These are phyloP conservation scores for Cherax quadricarinatus DNA, from an alignment of 1,140 invertebrate species.

Conservation along the genomic window DNA sequence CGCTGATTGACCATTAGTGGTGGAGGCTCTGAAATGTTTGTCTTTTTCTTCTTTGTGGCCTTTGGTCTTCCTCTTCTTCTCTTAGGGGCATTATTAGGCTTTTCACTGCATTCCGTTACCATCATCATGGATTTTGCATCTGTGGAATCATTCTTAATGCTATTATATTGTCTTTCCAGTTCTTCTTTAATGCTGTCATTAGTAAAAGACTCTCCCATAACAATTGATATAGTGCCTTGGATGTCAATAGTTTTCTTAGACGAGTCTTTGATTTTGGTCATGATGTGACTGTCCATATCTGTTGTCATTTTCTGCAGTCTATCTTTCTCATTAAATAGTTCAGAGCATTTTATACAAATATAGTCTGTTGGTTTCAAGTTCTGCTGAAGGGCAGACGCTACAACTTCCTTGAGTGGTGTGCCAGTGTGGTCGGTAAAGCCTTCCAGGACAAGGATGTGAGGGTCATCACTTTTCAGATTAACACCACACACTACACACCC, in stretches of 20 bases:
- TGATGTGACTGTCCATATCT: slow-evolving; percentile 50
- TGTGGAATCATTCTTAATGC: background rate
- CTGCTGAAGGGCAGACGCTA: slow-evolving; percentile 35
- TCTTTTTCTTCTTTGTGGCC: background rate
- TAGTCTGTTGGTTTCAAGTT: slow-evolving; percentile 26
- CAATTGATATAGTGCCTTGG: slow-evolving; percentile 27
- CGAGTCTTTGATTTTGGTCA: slow-evolving; percentile 51
- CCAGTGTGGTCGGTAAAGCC: slow-evolving; percentile 38
- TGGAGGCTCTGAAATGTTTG: slow-evolving; percentile 3
- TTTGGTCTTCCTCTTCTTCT: slow-evolving; percentile 33
- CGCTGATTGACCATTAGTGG: slow-evolving; percentile 64
- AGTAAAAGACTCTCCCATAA: slow-evolving; percentile 19
- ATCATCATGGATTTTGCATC: background rate
- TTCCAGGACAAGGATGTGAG: background rate
- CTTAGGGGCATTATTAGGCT: background rate
- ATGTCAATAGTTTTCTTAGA: background rate
- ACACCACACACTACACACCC: slow-evolving; percentile 25
- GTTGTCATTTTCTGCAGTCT: slow-evolving; percentile 57
- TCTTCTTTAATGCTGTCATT: slow-evolving; percentile 50
- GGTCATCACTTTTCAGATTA: background rate
- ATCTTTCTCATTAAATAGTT: slow-evolving; percentile 55
- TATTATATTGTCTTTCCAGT: slow-evolving; percentile 53
- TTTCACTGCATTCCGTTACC: background rate
- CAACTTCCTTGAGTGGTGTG: slow-evolving; percentile 42
- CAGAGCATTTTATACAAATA: slow-evolving; percentile 42